Conservation (phyloP, 2,888 invertebrate genomes). For the Smittia sp. region DNA sequence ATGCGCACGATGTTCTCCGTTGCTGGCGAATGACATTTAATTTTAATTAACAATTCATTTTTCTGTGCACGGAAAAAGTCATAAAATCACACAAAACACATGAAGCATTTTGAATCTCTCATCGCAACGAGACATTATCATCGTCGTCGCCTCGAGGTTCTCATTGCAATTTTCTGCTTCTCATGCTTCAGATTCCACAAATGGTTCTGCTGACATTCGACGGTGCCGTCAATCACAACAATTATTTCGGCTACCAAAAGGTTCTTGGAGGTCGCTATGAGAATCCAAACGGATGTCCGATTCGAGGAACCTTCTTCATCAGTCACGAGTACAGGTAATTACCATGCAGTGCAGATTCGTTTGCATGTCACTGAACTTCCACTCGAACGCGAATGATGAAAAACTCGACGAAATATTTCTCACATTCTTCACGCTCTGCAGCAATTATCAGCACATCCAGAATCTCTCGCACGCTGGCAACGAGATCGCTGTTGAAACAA, state of each 20-base stretch:
- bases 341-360: neutral
- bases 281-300: conserved; percentile 86
- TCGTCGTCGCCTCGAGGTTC: too few species aligned
- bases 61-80: too few species aligned
- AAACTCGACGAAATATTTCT: neutral
- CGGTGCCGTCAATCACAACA: conserved; percentile 89
- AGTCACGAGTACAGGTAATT: conserved; percentile 77
- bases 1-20: too few species aligned
- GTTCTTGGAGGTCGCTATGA: conserved; percentile 75
- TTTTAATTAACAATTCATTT: too few species aligned
- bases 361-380: neutral
- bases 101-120: too few species aligned
- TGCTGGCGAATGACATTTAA: too few species aligned
- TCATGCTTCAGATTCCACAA: conserved; percentile 74
- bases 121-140: too few species aligned
- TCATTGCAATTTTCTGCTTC: neutral
- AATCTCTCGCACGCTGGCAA: conserved; percentile 84
- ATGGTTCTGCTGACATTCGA: conserved; percentile 91
- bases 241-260: conserved; percentile 82
- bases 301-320: conserved; percentile 89
- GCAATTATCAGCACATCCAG: conserved; percentile 92
- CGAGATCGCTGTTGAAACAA: conserved; percentile 68
- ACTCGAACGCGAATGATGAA: too few species aligned
- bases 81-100: too few species aligned
- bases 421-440: conserved; percentile 50